These are phyloP conservation scores for Melieria picta DNA, from an alignment of 2,888 invertebrate genomes.

Conservation along the genomic window DNA sequence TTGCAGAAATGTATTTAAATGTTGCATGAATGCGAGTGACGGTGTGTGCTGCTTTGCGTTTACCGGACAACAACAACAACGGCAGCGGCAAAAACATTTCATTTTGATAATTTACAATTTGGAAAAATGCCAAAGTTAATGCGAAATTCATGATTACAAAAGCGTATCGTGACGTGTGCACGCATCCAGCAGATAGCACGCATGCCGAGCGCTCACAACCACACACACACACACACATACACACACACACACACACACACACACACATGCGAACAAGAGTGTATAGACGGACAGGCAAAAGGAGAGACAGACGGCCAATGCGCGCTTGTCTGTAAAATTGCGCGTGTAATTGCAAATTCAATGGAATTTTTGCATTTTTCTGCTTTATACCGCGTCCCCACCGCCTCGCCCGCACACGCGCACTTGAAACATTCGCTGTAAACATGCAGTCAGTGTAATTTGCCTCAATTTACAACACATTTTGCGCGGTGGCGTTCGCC, in stretches of 20 bases:
- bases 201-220: conserved; percentile 32
- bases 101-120: conserved; percentile 44
- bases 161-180: conserved; percentile 63
- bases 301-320: background rate
- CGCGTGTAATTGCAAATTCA: conserved; percentile 62
- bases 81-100: conserved; percentile 27
- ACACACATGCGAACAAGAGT: conserved; percentile 12
- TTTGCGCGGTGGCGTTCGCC: conserved; percentile 15
- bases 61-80: background rate
- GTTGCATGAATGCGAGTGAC: no score
- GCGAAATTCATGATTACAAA: conserved; percentile 58
- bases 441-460: conserved; percentile 18
- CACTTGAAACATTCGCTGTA: conserved; percentile 20
- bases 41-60: no score
- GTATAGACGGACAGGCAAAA: background rate
- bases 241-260: conserved; percentile 4
- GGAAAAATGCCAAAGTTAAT: conserved; percentile 49
- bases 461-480: conserved; percentile 17
- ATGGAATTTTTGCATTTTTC: conserved; percentile 53
- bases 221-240: conserved; percentile 49
- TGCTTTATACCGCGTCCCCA: background rate
- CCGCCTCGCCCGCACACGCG: background rate
- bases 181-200: conserved; percentile 47
- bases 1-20: no score
- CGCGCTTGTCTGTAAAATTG: conserved; percentile 49